Percentiles rank a stretch among this genome's conserved stretches.
Conservation (phyloP, 2,113 vertebrate species). For the Sebastes fasciatus region DNA sequence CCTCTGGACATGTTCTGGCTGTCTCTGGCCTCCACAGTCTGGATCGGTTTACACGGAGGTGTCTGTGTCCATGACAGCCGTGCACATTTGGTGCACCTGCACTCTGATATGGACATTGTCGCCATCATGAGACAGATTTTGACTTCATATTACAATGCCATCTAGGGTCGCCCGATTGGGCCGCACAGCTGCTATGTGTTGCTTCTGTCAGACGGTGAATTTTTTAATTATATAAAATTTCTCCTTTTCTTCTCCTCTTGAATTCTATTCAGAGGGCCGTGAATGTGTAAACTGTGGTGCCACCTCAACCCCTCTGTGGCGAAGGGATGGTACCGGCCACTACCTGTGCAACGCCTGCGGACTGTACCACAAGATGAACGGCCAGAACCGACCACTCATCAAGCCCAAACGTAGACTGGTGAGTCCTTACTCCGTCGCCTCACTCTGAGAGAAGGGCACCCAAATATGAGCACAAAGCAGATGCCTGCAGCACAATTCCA, state of each 20-base stretch:
- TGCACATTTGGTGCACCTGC: conserved; percentile 52
- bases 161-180: conserved; percentile 5
- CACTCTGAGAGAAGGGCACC: conserved; percentile 50
- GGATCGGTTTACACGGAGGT: conserved; percentile 79
- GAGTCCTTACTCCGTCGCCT: conserved; percentile 75
- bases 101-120: conserved; percentile 45
- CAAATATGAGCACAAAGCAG: conserved; percentile 83
- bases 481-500: conserved; percentile 86
- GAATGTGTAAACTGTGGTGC: conserved; percentile 99
- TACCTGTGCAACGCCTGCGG: conserved; percentile 99
- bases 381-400: conserved; percentile 98
- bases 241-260: conserved; percentile 73
- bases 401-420: conserved; percentile 99
- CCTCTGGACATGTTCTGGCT: conserved; percentile 77
- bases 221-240: conserved; percentile 88
- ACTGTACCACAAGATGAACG: conserved; percentile 99
- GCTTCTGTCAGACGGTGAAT: conserved; percentile 60
- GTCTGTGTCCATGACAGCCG: conserved; percentile 75
- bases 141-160: conserved; percentile 61
- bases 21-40: conserved; percentile 63
- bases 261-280: conserved; percentile 94
- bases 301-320: conserved; percentile 98
- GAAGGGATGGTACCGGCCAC: conserved; percentile 97
- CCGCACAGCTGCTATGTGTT: conserved; percentile 37
- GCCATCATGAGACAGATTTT: conserved; percentile 37